phyloP scores from a whole-genome alignment of 2,888 invertebrate genomes.

The Hipparchia semele region DNA sequence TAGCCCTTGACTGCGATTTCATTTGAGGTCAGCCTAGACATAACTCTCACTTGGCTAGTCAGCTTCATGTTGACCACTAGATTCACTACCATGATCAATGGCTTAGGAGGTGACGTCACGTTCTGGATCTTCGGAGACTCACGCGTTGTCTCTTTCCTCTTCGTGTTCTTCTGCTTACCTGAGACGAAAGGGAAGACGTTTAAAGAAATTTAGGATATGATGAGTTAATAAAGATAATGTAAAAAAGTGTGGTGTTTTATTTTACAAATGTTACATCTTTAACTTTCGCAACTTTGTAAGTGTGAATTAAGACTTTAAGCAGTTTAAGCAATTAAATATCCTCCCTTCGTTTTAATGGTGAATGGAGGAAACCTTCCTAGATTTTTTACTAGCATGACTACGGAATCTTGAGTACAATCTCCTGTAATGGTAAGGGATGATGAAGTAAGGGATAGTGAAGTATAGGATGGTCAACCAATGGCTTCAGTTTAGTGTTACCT shows the following conservation, averaged over 20 bases:
- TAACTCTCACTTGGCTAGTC: constrained; percentile 51
- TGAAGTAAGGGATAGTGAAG: too few relatives aligned
- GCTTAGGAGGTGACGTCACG: constrained; percentile 50
- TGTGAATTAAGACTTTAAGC: too few relatives aligned
- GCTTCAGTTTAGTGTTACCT: too few relatives aligned
- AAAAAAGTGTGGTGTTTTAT: constrained; percentile 2
- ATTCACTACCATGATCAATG: constrained; percentile 48
- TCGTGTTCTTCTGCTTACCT: constrained; percentile 50
- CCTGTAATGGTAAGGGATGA: too few relatives aligned
- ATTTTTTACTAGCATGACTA: too few relatives aligned
- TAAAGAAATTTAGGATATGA: constrained; percentile 54
- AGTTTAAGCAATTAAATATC: too few relatives aligned
- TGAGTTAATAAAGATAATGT: constrained; percentile 43
- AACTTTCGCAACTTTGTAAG: too few relatives aligned
- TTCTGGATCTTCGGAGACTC: constrained; percentile 54
- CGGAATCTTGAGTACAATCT: too few relatives aligned
- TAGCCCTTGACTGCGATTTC: too few relatives aligned
- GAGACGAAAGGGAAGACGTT: constrained; percentile 57
- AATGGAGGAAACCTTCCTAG: too few relatives aligned
- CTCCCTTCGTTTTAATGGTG: too few relatives aligned
- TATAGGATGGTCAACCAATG: too few relatives aligned
- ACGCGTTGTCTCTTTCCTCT: constrained; percentile 49
- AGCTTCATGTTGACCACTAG: constrained; percentile 51
- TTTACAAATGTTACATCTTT: not conserved
- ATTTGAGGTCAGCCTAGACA: constrained; percentile 47